A percentile compares a stretch with the other conserved stretches of the same genome.
phyloP scores from a whole-genome alignment of 2,113 vertebrate genomes.

The Brachyhypopomus occidentalis region DNA sequence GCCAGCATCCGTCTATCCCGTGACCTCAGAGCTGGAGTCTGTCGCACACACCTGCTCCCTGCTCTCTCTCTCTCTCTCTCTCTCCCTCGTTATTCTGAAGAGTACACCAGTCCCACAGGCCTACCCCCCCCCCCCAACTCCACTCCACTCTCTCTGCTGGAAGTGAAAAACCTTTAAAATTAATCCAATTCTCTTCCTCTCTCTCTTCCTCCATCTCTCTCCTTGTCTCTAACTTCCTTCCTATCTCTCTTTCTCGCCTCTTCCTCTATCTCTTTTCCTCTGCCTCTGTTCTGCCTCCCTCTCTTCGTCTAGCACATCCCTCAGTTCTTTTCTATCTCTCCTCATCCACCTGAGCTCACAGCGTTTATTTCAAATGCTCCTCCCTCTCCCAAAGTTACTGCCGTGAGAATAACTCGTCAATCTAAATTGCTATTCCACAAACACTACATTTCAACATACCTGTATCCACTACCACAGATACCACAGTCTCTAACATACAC shows the following conservation, averaged over 20 bases:
- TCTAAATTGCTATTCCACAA: too few species aligned
- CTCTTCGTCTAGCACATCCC: slow-evolving; percentile 8
- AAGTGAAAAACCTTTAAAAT: slow-evolving; percentile 20
- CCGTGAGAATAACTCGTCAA: too few species aligned
- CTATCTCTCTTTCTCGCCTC: background rate
- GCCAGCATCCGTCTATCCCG: slow-evolving; percentile 22
- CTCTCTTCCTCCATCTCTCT: too few species aligned
- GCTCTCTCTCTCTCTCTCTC: slow-evolving; percentile 10
- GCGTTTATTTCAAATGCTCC: background rate
- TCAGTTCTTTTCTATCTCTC: background rate
- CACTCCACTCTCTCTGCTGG: slow-evolving; percentile 2
- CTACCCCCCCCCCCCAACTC: background rate
- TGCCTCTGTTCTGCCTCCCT: background rate
- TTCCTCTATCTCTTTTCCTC: background rate
- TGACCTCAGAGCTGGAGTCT: slow-evolving; percentile 35
- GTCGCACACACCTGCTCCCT: slow-evolving; percentile 36
- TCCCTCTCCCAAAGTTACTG: background rate
- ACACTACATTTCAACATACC: background rate
- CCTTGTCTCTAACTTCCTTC: background rate
- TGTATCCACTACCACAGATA: background rate
- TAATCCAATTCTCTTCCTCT: background rate
- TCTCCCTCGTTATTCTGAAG: background rate
- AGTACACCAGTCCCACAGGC: slow-evolving; percentile 13
- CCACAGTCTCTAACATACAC: too few species aligned
- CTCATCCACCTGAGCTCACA: background rate